Conservation (phyloP, 2,113 vertebrate genomes). For the Orthonyx spaldingii region DNA sequence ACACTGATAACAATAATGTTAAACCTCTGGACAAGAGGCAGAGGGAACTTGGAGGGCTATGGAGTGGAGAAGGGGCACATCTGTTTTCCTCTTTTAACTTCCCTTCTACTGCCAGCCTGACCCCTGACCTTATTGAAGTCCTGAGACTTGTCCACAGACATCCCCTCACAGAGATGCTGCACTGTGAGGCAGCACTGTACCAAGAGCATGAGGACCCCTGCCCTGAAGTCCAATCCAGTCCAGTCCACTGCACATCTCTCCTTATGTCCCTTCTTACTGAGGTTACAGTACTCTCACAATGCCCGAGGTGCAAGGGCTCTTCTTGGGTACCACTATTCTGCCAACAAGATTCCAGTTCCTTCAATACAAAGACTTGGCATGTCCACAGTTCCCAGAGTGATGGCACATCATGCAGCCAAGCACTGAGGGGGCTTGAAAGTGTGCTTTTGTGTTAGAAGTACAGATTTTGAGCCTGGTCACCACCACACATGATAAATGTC, state of each 20-base stretch:
- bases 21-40: neutral
- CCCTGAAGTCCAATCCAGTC: neutral
- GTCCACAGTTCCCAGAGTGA: neutral
- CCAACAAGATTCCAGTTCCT: neutral
- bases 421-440: fast-evolving
- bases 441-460: fast-evolving
- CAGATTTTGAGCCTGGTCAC: neutral
- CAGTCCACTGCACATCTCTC: too few relatives aligned
- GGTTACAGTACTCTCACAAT: neutral
- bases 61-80: neutral
- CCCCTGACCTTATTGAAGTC: neutral
- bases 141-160: neutral
- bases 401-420: neutral
- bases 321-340: neutral
- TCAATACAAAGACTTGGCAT: fast-evolving
- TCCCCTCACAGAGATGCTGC: neutral
- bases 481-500: neutral
- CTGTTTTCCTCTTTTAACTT: neutral
- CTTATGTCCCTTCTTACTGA: neutral
- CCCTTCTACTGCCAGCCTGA: neutral
- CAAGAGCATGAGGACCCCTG: neutral
- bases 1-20: neutral
- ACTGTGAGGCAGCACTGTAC: too few relatives aligned
- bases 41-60: neutral
- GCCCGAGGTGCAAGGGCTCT: neutral